A percentile compares a stretch with the other conserved stretches of the same genome.
phyloP scores from a whole-genome alignment of 2,888 invertebrate genomes.

The Hesperia comma region DNA sequence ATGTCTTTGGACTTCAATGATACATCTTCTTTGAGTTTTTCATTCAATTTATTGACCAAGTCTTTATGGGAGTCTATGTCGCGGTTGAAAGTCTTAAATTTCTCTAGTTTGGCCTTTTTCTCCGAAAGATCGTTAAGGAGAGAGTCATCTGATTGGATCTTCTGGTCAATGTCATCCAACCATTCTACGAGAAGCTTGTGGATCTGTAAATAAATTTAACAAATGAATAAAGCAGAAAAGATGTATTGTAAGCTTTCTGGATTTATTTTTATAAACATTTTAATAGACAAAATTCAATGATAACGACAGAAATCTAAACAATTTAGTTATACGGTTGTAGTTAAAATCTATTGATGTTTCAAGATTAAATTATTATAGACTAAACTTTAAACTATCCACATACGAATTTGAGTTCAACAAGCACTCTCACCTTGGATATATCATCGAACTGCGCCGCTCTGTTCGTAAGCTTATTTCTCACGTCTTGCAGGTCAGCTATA shows the following conservation, averaged over 20 bases:
- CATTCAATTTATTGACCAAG: slow-evolving; percentile 89
- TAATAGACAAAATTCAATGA: too few relatives aligned
- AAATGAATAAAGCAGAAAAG: neutral
- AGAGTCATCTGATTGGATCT: slow-evolving; percentile 89
- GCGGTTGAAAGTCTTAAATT: slow-evolving; percentile 91
- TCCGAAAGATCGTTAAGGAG: slow-evolving; percentile 94
- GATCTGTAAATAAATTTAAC: slow-evolving; percentile 56
- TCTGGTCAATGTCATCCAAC: slow-evolving; percentile 94
- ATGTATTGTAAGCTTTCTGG: too few relatives aligned
- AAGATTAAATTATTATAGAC: too few relatives aligned
- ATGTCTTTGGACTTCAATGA: slow-evolving; percentile 88
- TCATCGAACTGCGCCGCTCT: slow-evolving; percentile 93
- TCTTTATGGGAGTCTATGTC: slow-evolving; percentile 93
- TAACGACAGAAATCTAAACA: too few relatives aligned
- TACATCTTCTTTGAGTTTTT: slow-evolving; percentile 88
- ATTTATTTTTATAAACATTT: too few relatives aligned
- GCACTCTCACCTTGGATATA: slow-evolving; percentile 87
- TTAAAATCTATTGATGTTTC: too few relatives aligned
- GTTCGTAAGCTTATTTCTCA: slow-evolving; percentile 88
- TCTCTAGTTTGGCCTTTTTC: slow-evolving; percentile 94
- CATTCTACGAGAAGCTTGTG: slow-evolving; percentile 93
- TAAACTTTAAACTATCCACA: too few relatives aligned
- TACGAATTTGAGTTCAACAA: too few relatives aligned
- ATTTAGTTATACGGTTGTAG: too few relatives aligned
- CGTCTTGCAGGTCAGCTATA: slow-evolving; percentile 91